Conservation (phyloP, 2,888 invertebrate species). For the Cheilosia soror region DNA sequence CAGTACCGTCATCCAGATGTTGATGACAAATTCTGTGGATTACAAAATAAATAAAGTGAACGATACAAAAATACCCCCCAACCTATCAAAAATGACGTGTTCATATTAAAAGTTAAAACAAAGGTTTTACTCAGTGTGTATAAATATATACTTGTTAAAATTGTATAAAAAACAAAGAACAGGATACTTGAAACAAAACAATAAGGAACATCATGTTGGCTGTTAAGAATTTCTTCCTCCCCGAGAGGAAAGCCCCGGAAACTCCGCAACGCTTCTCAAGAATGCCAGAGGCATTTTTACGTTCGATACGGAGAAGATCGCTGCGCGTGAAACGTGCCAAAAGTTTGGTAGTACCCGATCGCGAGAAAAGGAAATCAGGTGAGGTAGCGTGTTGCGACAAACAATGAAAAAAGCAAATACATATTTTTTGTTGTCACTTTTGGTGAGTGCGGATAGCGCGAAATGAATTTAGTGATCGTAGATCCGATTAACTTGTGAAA, state of each 20-base stretch:
- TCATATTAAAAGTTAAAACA: slow-evolving; percentile 9
- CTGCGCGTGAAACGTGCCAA: slow-evolving; percentile 90
- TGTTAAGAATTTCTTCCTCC: slow-evolving; percentile 90
- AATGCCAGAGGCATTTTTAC: slow-evolving; percentile 90
- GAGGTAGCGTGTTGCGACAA: slow-evolving; percentile 83
- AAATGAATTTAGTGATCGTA: no score
- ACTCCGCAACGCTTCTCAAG: slow-evolving; percentile 86
- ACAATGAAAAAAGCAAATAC: neutral
- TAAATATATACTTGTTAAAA: neutral
- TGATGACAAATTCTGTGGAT: slow-evolving; percentile 55
- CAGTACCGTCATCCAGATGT: slow-evolving; percentile 41
- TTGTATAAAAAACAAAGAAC: slow-evolving; percentile 1
- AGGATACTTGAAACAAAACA: slow-evolving; percentile 28
- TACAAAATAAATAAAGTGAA: slow-evolving; percentile 11
- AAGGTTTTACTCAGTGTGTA: slow-evolving; percentile 9
- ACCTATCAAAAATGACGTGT: slow-evolving; percentile 34
- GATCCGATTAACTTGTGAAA: no score
- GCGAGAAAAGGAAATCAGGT: slow-evolving; percentile 92
- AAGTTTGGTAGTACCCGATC: slow-evolving; percentile 87
- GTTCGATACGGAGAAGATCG: slow-evolving; percentile 89
- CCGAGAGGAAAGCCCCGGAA: slow-evolving; percentile 86
- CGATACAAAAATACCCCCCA: slow-evolving; percentile 23
- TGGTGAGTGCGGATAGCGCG: no score
- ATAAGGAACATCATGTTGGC: slow-evolving; percentile 85
- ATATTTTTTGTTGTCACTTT: neutral